A percentile compares a stretch with the other conserved stretches of the same genome.
Conservation (phyloP, 2,888 invertebrate species). For the Troilus luridus region DNA sequence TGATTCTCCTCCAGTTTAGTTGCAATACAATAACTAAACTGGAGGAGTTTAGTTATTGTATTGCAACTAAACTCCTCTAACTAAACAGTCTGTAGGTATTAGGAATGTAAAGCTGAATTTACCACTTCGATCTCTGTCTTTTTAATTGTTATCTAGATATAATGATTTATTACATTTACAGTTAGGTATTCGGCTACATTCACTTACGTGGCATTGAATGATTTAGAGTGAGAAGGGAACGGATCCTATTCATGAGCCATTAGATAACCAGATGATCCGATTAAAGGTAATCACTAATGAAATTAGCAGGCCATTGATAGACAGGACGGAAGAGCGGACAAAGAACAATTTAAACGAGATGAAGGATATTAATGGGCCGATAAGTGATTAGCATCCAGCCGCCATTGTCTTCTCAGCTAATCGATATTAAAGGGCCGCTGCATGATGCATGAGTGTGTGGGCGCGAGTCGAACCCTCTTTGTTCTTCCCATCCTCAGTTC, state of each 20-base stretch:
- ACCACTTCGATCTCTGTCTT: neutral
- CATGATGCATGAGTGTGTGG: conserved; percentile 42
- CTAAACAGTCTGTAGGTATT: neutral
- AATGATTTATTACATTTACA: neutral
- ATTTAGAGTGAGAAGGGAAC: neutral
- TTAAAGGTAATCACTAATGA: conserved; percentile 40
- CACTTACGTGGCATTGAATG: neutral
- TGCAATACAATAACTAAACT: neutral
- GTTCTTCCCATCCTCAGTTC: conserved; percentile 34
- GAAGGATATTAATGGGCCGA: conserved; percentile 30
- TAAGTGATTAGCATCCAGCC: neutral
- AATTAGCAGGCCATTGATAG: conserved; percentile 35
- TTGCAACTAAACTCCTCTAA: too few species aligned
- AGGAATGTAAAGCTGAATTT: neutral
- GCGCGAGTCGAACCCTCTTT: neutral
- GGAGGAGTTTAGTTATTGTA: too few species aligned
- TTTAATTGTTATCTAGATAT: neutral
- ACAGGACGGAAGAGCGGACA: conserved; percentile 43
- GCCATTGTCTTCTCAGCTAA: neutral
- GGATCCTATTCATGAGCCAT: neutral
- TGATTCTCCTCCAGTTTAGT: neutral
- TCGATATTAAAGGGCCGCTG: conserved; percentile 15
- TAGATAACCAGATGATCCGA: conserved; percentile 29
- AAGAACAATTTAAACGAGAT: conserved; percentile 46
- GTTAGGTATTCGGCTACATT: neutral